Percentiles rank a stretch among this genome's conserved stretches.
Evolutionary conservation across 2,888 invertebrate species (phyloP).

Genomic region (Parochlus steinenii): DNA sequence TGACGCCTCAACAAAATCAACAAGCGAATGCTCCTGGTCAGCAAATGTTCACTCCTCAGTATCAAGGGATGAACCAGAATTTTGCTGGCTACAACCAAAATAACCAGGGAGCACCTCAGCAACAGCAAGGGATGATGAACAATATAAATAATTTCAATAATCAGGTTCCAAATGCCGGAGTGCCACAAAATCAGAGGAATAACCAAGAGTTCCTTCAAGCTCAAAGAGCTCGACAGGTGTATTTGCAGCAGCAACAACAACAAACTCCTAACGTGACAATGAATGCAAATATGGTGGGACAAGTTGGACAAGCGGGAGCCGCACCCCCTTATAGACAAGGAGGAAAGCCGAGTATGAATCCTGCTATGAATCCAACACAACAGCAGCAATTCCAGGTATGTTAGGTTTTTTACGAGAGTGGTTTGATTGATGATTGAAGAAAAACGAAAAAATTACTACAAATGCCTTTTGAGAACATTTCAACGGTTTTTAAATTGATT

Average conservation of each 20-base stretch:
- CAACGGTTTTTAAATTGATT: too few relatives aligned
- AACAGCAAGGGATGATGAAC: not conserved
- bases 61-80: constrained; percentile 20
- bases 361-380: constrained; percentile 35
- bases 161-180: constrained; percentile 15
- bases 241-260: constrained; percentile 19
- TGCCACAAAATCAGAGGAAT: constrained; percentile 26
- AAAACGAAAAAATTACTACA: constrained; percentile 25
- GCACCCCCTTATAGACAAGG: constrained; percentile 57
- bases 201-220: constrained; percentile 25
- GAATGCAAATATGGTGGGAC: constrained; percentile 38
- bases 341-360: constrained; percentile 23
- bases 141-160: too few relatives aligned
- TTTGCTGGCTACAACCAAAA: constrained; percentile 16
- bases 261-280: constrained; percentile 75
- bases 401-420: constrained; percentile 17
- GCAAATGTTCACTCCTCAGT: constrained; percentile 6
- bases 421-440: constrained; percentile 22
- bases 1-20: constrained; percentile 1
- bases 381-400: constrained; percentile 45
- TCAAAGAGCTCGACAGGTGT: constrained; percentile 18
- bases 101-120: constrained; percentile 16
- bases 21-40: constrained; percentile 4
- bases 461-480: too few relatives aligned
- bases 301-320: constrained; percentile 44